A percentile compares a stretch with the other conserved stretches of the same genome.
Evolutionary conservation across 2,888 invertebrate genomes (phyloP).

Genomic region (Tuta absoluta): DNA sequence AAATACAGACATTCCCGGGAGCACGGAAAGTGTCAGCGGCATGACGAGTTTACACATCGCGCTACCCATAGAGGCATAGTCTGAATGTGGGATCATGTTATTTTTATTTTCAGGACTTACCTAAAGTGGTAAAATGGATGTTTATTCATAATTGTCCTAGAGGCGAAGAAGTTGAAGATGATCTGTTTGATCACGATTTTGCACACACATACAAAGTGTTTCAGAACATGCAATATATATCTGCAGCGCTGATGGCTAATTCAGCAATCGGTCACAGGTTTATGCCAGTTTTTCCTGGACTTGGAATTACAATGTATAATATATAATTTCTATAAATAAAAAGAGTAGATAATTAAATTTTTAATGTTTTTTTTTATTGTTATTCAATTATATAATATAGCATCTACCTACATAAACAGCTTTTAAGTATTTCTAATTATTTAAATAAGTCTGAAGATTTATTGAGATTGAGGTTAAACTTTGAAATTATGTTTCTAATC

Average conservation of each 20-base stretch:
- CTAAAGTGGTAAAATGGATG: slow-evolving; percentile 52
- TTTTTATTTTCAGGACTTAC: slow-evolving; percentile 54
- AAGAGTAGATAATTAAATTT: neutral
- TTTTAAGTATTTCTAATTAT: too few species aligned
- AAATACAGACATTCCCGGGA: too few species aligned
- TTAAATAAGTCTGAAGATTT: too few species aligned
- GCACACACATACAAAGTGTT: slow-evolving; percentile 59
- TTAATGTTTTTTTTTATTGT: neutral
- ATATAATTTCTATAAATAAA: neutral
- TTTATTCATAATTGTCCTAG: slow-evolving; percentile 68
- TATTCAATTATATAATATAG: too few species aligned
- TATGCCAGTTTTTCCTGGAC: neutral
- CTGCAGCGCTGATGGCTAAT: slow-evolving; percentile 64
- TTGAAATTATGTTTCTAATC: too few species aligned
- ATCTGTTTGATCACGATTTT: slow-evolving; percentile 53
- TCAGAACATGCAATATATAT: slow-evolving; percentile 65
- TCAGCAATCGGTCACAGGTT: slow-evolving; percentile 50
- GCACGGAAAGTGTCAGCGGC: too few species aligned
- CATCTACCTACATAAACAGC: too few species aligned
- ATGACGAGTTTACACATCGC: neutral
- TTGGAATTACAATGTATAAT: neutral
- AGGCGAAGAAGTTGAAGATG: slow-evolving; percentile 59
- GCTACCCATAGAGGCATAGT: neutral
- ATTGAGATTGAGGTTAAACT: too few species aligned
- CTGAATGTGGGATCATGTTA: too few species aligned